Percentiles rank a stretch among this genome's conserved stretches.
phyloP scores from a whole-genome alignment of 2,113 vertebrate species.

The Ptychochromis oligacanthus region DNA sequence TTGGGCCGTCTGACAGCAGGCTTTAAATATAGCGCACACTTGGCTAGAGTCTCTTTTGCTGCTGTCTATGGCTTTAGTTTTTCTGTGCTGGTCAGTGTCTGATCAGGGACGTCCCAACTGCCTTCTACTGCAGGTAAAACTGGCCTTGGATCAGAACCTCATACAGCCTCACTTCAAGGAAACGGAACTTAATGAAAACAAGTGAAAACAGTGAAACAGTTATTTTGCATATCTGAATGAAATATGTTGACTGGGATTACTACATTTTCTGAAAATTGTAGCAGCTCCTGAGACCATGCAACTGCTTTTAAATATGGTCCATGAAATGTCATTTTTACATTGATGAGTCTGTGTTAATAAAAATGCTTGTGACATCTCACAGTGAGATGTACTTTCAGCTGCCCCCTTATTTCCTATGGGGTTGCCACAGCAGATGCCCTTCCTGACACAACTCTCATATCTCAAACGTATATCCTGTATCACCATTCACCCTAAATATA shows the following conservation, averaged over 20 bases:
- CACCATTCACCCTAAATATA: not conserved
- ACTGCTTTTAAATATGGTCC: not conserved
- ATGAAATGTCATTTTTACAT: not conserved
- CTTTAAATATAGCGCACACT: not conserved
- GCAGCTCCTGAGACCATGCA: not conserved
- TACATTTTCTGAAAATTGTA: not conserved
- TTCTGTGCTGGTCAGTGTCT: not conserved
- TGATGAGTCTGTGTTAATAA: not conserved
- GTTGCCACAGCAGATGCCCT: not conserved
- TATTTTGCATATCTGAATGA: not conserved
- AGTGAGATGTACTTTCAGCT: not conserved
- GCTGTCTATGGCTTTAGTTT: not conserved
- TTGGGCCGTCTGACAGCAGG: no score
- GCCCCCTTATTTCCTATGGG: rapidly evolving
- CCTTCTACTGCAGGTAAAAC: not conserved
- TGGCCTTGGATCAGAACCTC: not conserved
- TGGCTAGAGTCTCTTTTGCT: not conserved
- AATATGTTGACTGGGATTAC: not conserved
- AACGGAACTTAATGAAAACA: not conserved
- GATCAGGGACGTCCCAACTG: not conserved
- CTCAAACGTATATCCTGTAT: not conserved
- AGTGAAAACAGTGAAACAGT: not conserved
- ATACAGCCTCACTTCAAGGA: not conserved
- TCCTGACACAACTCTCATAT: not conserved
- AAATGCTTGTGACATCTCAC: not conserved